phyloP scores from a whole-genome alignment of 2,113 vertebrate species.

The Percopsis transmontana region DNA sequence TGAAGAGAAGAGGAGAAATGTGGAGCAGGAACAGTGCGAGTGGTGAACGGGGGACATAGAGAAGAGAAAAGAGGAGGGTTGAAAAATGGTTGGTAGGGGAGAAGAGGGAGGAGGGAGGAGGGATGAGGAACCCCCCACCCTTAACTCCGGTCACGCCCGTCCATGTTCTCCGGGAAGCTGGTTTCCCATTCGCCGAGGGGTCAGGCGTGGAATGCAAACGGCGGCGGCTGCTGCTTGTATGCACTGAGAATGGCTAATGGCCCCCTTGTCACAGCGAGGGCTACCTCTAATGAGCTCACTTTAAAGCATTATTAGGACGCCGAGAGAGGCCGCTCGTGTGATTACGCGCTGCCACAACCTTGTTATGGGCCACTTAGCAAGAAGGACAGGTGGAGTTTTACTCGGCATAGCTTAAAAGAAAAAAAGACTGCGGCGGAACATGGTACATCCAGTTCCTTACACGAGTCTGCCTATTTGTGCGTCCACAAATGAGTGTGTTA shows the following conservation, averaged over 20 bases:
- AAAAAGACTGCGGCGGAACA: too few species aligned
- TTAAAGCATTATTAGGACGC: conserved; percentile 35
- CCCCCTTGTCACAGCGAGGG: conserved; percentile 29
- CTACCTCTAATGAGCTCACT: conserved; percentile 50
- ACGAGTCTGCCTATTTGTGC: neutral
- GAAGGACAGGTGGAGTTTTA: neutral
- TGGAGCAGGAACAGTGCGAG: neutral
- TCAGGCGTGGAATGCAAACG: conserved; percentile 52
- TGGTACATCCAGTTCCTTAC: neutral
- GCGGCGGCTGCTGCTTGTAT: conserved; percentile 4
- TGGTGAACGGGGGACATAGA: neutral
- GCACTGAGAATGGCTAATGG: conserved; percentile 23
- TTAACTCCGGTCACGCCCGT: conserved; percentile 44
- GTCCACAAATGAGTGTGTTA: neutral
- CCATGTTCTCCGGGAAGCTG: conserved; percentile 45
- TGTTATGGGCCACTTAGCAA: neutral
- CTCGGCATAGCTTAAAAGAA: too few species aligned
- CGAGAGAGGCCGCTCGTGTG: conserved; percentile 13
- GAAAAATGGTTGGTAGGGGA: conserved; percentile 3
- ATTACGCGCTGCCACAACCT: conserved; percentile 27
- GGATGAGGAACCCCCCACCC: conserved; percentile 10
- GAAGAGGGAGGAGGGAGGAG: conserved; percentile 3
- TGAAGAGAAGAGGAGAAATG: conserved; percentile 1
- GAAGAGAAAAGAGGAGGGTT: neutral
- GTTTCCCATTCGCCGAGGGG: conserved; percentile 44